Evolutionary conservation across 2,888 invertebrate genomes (phyloP), one percentile per base, ranked within the genome.

Genomic region (Lycia hirtaria): DNA sequence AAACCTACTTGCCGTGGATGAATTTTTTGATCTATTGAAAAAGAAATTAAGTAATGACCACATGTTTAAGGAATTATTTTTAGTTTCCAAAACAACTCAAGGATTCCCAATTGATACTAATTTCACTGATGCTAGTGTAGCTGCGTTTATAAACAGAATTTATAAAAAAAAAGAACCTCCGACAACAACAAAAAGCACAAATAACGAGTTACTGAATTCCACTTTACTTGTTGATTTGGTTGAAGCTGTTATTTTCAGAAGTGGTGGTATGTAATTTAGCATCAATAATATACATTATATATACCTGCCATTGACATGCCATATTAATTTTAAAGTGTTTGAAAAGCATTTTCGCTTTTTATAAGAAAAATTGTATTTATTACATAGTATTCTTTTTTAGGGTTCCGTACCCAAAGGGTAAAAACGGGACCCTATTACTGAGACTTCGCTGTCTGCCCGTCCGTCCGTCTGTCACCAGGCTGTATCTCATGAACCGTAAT

Each of bases 241-340:
- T 7, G 89, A 91, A 75, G 88, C 90, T 32, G 85, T 92, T 7
- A 91, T 92, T 66, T 91, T 91, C 69, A 79, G 86, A 72, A 85
- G 76, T 58, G 78, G 77, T 52, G 87, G 91, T 89, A 78, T 22
- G 70, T 64, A 56, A 22, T 20, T 1, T 49, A 5, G 22, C 6
- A 12, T 51, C n/a, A n/a, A n/a, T n/a, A n/a, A n/a, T n/a, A n/a
- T n/a, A n/a, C n/a, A n/a, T n/a, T n/a, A n/a, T n/a, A n/a, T n/a
- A n/a, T n/a, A n/a, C n/a, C n/a, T n/a, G n/a, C n/a, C n/a, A n/a
- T n/a, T n/a, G n/a, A n/a, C n/a, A n/a, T n/a, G n/a, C n/a, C n/a
- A n/a, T n/a, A n/a, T n/a, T n/a, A n/a, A n/a, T n/a, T n/a, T n/a
- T n/a, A n/a, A n/a, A n/a, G n/a, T n/a, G n/a, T n/a, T n/a, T n/a